These are phyloP conservation scores for Agriopis leucophaearia DNA, from an alignment of 2,888 invertebrate genomes.

Conservation along the genomic window DNA sequence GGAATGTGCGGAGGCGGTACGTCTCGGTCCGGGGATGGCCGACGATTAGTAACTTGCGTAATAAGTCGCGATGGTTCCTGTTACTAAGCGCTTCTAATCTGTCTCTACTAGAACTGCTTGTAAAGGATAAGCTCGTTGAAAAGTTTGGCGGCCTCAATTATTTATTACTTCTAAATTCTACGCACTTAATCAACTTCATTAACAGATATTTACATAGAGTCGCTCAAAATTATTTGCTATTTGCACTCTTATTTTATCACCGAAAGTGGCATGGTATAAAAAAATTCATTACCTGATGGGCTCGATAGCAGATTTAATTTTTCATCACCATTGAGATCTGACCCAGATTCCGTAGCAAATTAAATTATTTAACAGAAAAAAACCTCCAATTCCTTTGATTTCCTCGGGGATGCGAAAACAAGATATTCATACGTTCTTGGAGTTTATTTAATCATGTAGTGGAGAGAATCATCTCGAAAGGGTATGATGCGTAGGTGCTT, in stretches of 20 bases:
- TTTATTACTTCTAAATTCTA: slow-evolving; percentile 35
- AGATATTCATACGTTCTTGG: slow-evolving; percentile 53
- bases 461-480: slow-evolving; percentile 66
- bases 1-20: slow-evolving; percentile 70
- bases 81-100: slow-evolving; percentile 68
- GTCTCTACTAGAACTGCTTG: slow-evolving; percentile 49
- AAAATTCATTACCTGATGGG: slow-evolving; percentile 35
- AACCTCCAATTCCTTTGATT: slow-evolving; percentile 44
- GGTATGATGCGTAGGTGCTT: slow-evolving; percentile 71
- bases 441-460: slow-evolving; percentile 60
- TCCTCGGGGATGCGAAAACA: slow-evolving; percentile 56
- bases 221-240: slow-evolving; percentile 1
- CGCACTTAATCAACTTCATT: slow-evolving; percentile 16
- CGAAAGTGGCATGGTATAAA: slow-evolving; percentile 18
- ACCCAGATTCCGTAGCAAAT: slow-evolving; percentile 42
- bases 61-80: slow-evolving; percentile 63
- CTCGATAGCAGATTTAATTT: slow-evolving; percentile 32
- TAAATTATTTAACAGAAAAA: slow-evolving; percentile 46
- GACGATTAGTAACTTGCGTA: slow-evolving; percentile 60
- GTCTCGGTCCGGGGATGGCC: slow-evolving; percentile 57
- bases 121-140: slow-evolving; percentile 48
- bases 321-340: slow-evolving; percentile 30
- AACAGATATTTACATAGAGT: neutral
- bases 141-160: slow-evolving; percentile 41
- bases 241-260: slow-evolving; percentile 8